Percentiles rank a stretch among this genome's conserved stretches.
These are phyloP conservation scores for Sardina pilchardus DNA, from an alignment of 2,113 vertebrate genomes.

Conservation along the genomic window DNA sequence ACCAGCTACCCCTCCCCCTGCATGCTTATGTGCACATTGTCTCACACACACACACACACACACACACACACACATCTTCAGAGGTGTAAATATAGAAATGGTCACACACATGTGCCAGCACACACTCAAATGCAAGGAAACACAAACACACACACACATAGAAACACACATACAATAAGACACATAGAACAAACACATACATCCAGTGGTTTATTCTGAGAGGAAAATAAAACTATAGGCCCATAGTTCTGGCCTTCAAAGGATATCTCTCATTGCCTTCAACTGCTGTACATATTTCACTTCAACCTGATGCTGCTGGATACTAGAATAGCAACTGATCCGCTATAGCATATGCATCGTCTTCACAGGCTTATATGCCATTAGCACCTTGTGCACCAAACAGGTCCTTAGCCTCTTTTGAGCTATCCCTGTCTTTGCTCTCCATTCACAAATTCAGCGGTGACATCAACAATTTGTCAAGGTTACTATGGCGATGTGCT, in stretches of 20 bases:
- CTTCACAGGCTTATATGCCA: not conserved
- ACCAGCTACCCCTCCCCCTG: not conserved
- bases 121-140: not conserved
- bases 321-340: not conserved
- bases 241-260: not conserved
- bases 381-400: constrained; percentile 8
- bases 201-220: not conserved
- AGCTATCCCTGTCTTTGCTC: constrained; percentile 26
- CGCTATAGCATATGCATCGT: not conserved
- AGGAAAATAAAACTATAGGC: not conserved
- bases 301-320: not conserved
- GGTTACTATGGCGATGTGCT: constrained; percentile 57
- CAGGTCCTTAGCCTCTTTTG: constrained; percentile 25
- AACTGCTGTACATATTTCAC: not conserved
- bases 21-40: not conserved
- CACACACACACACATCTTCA: not conserved
- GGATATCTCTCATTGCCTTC: not conserved
- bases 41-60: constrained; percentile 18
- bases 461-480: constrained; percentile 57
- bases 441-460: constrained; percentile 56
- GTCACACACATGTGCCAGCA: not conserved
- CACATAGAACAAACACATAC: not conserved
- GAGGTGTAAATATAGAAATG: not conserved
- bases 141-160: not conserved
- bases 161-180: not conserved